phyloP scores from a whole-genome alignment of 2,888 invertebrate species.

The Ennomos quercinarius region DNA sequence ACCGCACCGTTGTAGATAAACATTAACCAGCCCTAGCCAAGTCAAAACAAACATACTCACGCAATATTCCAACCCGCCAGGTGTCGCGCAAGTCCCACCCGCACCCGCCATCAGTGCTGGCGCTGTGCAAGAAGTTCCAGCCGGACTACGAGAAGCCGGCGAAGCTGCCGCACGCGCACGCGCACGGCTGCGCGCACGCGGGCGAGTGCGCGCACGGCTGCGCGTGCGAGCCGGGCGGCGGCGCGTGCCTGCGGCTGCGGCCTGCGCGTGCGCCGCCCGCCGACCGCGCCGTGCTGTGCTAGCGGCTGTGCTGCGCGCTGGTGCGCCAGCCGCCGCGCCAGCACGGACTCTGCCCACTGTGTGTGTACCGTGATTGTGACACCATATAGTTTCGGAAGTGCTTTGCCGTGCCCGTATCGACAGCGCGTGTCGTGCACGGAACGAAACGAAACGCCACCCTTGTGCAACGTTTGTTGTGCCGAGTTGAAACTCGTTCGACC shows the following conservation, averaged over 20 bases:
- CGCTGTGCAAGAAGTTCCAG: constrained; percentile 84
- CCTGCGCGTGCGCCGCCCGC: constrained; percentile 52
- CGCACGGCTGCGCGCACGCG: constrained; percentile 34
- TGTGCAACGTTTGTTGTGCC: too few species aligned
- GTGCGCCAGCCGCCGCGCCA: constrained; percentile 24
- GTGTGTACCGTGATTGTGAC: not conserved
- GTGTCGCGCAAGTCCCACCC: constrained; percentile 86
- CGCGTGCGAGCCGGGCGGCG: constrained; percentile 45
- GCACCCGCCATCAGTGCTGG: constrained; percentile 82
- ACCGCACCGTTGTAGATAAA: too few species aligned
- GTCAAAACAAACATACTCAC: too few species aligned
- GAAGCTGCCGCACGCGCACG: constrained; percentile 56
- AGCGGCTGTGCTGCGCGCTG: constrained; percentile 53
- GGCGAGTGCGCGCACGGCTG: constrained; percentile 37
- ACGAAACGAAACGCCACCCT: constrained; percentile 12
- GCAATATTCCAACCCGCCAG: constrained; percentile 47
- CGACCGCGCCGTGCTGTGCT: constrained; percentile 70
- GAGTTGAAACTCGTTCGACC: not conserved
- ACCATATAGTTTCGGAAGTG: not conserved
- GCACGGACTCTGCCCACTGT: constrained; percentile 3
- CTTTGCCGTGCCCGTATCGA: not conserved
- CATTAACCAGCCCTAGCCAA: too few species aligned
- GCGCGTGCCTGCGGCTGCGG: constrained; percentile 44
- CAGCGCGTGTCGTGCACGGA: not conserved
- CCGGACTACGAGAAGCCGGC: constrained; percentile 82